Conservation (phyloP, 2,797 vertebrate genomes). For the Craterocephalus amniculus region DNA sequence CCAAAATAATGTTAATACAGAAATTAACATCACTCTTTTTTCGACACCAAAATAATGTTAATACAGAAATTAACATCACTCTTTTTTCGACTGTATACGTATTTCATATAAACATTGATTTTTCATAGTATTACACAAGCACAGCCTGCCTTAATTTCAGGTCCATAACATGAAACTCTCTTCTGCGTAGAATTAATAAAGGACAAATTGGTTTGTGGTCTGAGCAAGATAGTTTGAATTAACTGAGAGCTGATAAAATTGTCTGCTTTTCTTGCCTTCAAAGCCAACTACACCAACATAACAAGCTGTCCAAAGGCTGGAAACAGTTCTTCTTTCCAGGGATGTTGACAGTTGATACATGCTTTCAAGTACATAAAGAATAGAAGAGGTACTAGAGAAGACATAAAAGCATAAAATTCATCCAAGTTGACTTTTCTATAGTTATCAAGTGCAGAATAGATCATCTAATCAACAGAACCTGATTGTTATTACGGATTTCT, state of each 20-base stretch:
- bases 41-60: no score
- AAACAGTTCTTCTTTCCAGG: slow-evolving; percentile 1
- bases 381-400: neutral
- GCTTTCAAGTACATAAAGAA: slow-evolving; percentile 8
- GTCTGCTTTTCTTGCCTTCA: neutral
- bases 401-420: slow-evolving; percentile 10
- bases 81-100: no score
- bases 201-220: neutral
- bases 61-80: no score
- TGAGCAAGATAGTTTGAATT: neutral
- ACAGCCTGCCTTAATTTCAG: no score
- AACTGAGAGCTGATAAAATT: neutral
- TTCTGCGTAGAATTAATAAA: neutral
- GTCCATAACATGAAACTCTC: no score
- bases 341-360: neutral
- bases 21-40: no score
- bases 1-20: no score
- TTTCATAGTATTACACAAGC: no score
- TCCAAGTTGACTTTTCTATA: slow-evolving; percentile 4
- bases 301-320: neutral
- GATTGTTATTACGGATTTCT: slow-evolving; percentile 15
- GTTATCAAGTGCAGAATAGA: slow-evolving; percentile 7
- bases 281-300: neutral
- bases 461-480: slow-evolving; percentile 7
- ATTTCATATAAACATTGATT: no score